Percentiles rank a stretch among this genome's conserved stretches.
Evolutionary conservation across 1,140 invertebrate species (phyloP).

Genomic region (Babylonia areolata): DNA sequence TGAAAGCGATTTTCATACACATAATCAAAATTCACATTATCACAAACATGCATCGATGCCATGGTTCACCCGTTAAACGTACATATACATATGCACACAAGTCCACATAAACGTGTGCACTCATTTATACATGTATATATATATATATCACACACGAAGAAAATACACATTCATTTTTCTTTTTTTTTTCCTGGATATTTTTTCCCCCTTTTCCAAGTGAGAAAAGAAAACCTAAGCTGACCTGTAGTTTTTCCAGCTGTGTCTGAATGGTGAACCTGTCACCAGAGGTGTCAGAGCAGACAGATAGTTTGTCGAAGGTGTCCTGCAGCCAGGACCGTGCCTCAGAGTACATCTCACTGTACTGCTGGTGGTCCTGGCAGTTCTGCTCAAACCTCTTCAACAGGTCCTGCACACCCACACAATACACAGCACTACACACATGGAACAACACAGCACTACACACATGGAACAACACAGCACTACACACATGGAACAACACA

Average conservation of each 20-base stretch:
- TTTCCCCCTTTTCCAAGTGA: neutral
- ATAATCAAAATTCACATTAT: too few species aligned
- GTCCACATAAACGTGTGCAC: neutral
- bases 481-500: too few species aligned
- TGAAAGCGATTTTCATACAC: too few species aligned
- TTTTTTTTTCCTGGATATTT: neutral
- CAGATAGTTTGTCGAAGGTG: constrained; percentile 88
- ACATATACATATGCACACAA: neutral
- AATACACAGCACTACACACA: too few species aligned
- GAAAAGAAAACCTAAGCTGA: constrained; percentile 48
- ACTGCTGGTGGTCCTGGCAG: constrained; percentile 90
- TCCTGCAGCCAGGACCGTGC: constrained; percentile 92
- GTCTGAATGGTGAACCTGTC: constrained; percentile 89
- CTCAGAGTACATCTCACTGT: constrained; percentile 86
- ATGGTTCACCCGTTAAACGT: too few species aligned
- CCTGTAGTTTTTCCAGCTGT: constrained; percentile 83
- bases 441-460: too few species aligned
- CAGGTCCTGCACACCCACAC: constrained; percentile 84
- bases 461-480: too few species aligned
- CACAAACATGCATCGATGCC: too few species aligned
- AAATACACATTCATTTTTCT: neutral
- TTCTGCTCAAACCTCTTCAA: constrained; percentile 94
- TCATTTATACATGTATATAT: neutral
- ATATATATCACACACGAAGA: neutral
- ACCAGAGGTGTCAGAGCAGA: constrained; percentile 79